Percentiles rank a stretch among this genome's conserved stretches.
Conservation (phyloP, 2,113 vertebrate genomes). For the Odocoileus virginianus region DNA sequence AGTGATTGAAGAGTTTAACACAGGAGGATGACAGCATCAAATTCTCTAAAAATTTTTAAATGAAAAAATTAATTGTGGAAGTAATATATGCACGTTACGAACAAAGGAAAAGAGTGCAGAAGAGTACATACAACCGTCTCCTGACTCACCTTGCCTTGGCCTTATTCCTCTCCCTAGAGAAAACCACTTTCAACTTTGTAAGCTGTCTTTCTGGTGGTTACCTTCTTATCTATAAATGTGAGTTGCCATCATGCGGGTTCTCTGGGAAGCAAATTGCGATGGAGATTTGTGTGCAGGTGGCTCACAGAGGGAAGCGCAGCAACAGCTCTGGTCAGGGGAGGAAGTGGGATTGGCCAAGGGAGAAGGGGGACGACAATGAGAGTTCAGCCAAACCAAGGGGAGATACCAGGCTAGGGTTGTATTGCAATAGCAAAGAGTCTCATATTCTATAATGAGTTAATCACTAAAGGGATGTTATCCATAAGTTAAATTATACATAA, state of each 20-base stretch:
- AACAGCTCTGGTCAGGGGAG: not conserved
- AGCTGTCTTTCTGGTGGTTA: not conserved
- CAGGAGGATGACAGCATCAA: not conserved
- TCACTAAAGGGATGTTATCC: not conserved
- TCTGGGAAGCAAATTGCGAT: not conserved
- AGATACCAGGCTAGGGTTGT: not conserved
- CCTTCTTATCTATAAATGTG: not conserved
- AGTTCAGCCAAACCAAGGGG: not conserved
- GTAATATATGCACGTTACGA: not conserved
- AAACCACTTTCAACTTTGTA: not conserved
- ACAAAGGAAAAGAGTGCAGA: not conserved
- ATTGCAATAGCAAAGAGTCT: not conserved
- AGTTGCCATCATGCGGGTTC: not conserved
- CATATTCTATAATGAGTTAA: not conserved
- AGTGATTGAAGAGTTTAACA: not conserved
- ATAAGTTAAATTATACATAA: not conserved
- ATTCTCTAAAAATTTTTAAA: not conserved
- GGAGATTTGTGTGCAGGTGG: not conserved
- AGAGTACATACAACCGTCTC: no score
- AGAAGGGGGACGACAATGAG: not conserved
- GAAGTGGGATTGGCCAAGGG: not conserved
- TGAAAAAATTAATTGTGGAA: not conserved
- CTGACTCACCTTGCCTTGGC: not conserved
- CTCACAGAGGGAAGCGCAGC: not conserved
- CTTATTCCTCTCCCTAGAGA: not conserved